Evolutionary conservation across 2,888 invertebrate species (phyloP).

Genomic region (Sacculina carcini): DNA sequence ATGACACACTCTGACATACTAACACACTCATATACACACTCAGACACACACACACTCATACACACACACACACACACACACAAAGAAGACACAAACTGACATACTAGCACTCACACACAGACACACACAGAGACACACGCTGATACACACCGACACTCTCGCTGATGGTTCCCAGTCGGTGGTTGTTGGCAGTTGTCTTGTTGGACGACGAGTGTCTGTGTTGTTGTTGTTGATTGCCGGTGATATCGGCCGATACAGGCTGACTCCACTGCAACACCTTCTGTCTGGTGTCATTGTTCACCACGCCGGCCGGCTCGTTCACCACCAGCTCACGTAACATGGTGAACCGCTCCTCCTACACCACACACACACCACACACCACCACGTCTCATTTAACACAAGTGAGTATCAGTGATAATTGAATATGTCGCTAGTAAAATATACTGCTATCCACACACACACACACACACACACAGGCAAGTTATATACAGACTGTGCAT

Average conservation of each 20-base stretch:
- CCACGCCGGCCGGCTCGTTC: slow-evolving; percentile 37
- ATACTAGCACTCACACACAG: too few species aligned
- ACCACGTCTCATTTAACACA: too few species aligned
- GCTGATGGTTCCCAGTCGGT: not conserved
- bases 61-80: not conserved
- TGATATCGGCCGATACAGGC: not conserved
- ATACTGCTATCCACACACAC: too few species aligned
- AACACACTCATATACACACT: too few species aligned
- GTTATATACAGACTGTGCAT: too few species aligned
- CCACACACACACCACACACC: not conserved
- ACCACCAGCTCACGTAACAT: slow-evolving; percentile 45
- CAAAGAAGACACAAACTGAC: too few species aligned
- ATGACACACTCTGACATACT: too few species aligned
- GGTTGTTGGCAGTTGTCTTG: too few species aligned
- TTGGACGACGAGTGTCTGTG: not conserved
- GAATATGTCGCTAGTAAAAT: too few species aligned
- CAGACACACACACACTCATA: not conserved
- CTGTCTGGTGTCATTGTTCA: slow-evolving; percentile 54
- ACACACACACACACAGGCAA: too few species aligned
- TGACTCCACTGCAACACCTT: slow-evolving; percentile 25
- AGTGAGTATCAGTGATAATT: too few species aligned
- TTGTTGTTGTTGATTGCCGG: not conserved
- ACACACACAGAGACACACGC: not conserved
- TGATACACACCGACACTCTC: not conserved
- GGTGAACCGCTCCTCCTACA: slow-evolving; percentile 32